Percentiles rank a stretch among this genome's conserved stretches.
These are phyloP conservation scores for Tretioscincus oriximinensis DNA, from an alignment of 2,113 vertebrate genomes.

Conservation along the genomic window DNA sequence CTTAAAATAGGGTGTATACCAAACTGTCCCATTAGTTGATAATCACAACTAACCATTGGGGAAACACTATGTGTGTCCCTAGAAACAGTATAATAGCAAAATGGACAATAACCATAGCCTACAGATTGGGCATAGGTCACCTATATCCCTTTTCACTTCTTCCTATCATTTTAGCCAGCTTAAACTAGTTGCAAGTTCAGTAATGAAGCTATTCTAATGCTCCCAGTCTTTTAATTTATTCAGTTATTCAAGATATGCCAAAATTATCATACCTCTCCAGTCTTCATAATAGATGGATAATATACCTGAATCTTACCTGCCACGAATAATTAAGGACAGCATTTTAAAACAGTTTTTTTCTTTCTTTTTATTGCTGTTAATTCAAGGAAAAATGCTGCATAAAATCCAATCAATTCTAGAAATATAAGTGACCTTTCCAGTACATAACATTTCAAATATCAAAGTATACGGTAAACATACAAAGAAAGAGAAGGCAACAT, in stretches of 20 bases:
- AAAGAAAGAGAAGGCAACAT: conserved; percentile 82
- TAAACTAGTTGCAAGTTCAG: not conserved
- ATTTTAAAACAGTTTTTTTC: conserved; percentile 59
- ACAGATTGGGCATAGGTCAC: not conserved
- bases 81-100: not conserved
- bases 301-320: not conserved
- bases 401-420: conserved; percentile 93
- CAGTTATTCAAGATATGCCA: not conserved
- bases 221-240: not conserved
- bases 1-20: not conserved
- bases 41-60: not conserved
- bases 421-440: conserved; percentile 95
- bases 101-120: not conserved
- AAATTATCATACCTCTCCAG: not conserved
- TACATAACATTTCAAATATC: conserved; percentile 89
- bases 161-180: not conserved
- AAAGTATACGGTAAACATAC: conserved; percentile 96
- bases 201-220: not conserved
- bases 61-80: not conserved
- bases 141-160: not conserved
- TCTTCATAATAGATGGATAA: not conserved
- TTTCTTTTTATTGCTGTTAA: conserved; percentile 92
- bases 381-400: conserved; percentile 90
- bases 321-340: conserved; percentile 51
- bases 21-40: not conserved